Evolutionary conservation across 2,888 invertebrate genomes (phyloP), one percentile per base, ranked within the genome.

Genomic region (Salticus scenicus): DNA sequence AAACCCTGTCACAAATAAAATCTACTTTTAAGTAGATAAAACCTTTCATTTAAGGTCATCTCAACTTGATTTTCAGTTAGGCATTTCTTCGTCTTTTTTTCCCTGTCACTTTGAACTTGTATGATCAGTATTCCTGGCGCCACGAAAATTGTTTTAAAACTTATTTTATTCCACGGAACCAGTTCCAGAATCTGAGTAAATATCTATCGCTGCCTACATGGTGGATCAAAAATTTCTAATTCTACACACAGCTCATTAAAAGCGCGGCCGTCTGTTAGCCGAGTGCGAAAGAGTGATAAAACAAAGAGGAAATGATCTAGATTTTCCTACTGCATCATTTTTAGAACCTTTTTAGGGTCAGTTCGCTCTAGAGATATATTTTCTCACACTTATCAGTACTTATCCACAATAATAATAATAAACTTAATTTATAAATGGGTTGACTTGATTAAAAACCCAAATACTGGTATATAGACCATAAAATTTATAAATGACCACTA

Each of bases 41-140:
- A n/a, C n/a, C n/a, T n/a, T n/a, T n/a, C 24, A 24, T 57, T 1
- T 24, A 57, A 57, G 57, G 57, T 24, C 57, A 24, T 24, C 57
- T 57, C 20, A 57, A 57, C 57, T 57, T 24, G 24, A 17, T 20
- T 57, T 5, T 12, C 24, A 17, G 7, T 47, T 5, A 47, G n/a
- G n/a, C 2, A 47, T 47, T 24, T n/a, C 24, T n/a, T n/a, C n/a
- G n/a, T 57, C 57, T 7, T 17, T 12, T 17, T 24, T 7, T 24
- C 12, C n/a, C 2, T 57, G 57, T 24, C 57, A 57, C 24, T 57
- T 57, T 57, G 57, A 57, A 57, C 57, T 24, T 24, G 24, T 24
- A 12, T 24, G 57, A 57, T 57, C 24, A 57, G 57, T 57, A 57
- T 57, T 57, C 57, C 24, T 24, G 57, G 57, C 57, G 57, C 57